Percentiles rank a stretch among this genome's conserved stretches.
Conservation (phyloP, 2,888 invertebrate genomes). For the Subacronicta megacephala region DNA sequence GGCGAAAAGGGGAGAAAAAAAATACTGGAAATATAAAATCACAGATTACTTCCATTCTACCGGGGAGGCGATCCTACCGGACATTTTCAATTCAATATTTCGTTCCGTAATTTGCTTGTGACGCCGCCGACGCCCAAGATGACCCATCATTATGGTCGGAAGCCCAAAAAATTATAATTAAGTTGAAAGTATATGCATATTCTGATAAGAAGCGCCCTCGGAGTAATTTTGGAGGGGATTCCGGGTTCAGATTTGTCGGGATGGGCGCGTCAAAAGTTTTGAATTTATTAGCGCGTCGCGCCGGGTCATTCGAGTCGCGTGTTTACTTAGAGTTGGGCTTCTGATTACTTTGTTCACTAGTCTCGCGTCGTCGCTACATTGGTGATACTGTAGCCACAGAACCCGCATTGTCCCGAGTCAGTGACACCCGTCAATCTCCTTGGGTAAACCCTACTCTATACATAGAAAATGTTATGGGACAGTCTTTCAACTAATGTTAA, state of each 20-base stretch:
- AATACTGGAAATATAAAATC: conserved; percentile 37
- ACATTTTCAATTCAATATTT: conserved; percentile 55
- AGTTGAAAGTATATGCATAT: conserved; percentile 32
- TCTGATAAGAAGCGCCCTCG: conserved; percentile 25
- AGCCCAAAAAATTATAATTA: conserved; percentile 46
- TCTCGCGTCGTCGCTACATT: conserved; percentile 6
- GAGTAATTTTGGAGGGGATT: conserved; percentile 46
- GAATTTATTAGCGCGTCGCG: conserved; percentile 45
- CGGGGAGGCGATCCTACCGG: conserved; percentile 26
- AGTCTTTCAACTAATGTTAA: conserved; percentile 5
- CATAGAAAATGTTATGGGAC: conserved; percentile 16
- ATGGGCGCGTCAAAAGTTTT: conserved; percentile 43
- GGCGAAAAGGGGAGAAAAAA: conserved; percentile 28
- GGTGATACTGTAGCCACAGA: conserved; percentile 4
- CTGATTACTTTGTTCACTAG: conserved; percentile 26
- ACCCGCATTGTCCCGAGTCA: conserved; percentile 6
- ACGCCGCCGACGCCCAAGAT: conserved; percentile 24
- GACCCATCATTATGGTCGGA: conserved; percentile 41
- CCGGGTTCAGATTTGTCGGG: conserved; percentile 35
- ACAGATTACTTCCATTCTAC: conserved; percentile 29
- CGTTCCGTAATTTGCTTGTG: conserved; percentile 46
- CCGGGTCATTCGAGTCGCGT: conserved; percentile 32
- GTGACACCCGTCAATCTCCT: conserved; percentile 28
- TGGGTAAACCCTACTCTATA: conserved; percentile 6
- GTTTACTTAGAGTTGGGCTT: conserved; percentile 33